Conservation (phyloP, 2,888 invertebrate genomes). For the Himalopsyche anomala region DNA sequence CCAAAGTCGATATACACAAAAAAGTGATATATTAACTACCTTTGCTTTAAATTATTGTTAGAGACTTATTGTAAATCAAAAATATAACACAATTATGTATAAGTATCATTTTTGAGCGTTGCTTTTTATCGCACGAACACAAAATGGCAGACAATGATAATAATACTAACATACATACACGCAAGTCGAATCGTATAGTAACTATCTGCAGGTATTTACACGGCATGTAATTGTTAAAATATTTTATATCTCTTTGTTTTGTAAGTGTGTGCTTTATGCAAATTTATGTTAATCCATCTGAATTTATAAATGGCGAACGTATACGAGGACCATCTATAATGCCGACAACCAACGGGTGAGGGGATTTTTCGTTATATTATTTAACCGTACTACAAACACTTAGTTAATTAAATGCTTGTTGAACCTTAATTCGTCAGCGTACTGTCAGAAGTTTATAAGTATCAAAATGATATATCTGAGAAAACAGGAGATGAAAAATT, state of each 20-base stretch:
- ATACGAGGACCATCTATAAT: background rate
- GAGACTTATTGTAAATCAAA: too few relatives aligned
- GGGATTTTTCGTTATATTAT: background rate
- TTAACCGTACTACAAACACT: too few relatives aligned
- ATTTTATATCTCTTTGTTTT: conserved; percentile 34
- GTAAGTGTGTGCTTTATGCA: conserved; percentile 17
- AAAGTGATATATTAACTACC: too few relatives aligned
- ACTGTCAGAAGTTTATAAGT: too few relatives aligned
- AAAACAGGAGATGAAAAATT: too few relatives aligned
- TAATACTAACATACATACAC: background rate
- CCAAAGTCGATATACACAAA: too few relatives aligned
- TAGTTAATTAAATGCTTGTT: too few relatives aligned
- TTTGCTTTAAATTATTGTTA: too few relatives aligned
- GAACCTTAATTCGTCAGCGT: too few relatives aligned
- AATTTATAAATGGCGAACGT: conserved; percentile 18
- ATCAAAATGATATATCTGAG: too few relatives aligned
- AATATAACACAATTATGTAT: too few relatives aligned
- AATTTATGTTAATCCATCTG: conserved; percentile 30
- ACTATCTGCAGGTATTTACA: background rate
- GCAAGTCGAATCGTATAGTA: background rate
- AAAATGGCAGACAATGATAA: conserved; percentile 4
- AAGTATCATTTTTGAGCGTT: too few relatives aligned
- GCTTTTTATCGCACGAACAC: background rate
- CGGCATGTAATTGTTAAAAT: conserved; percentile 29
- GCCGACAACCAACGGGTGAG: background rate